A percentile compares a stretch with the other conserved stretches of the same genome.
phyloP scores from a whole-genome alignment of 2,113 vertebrate species.

The Siphamia tubifer region DNA sequence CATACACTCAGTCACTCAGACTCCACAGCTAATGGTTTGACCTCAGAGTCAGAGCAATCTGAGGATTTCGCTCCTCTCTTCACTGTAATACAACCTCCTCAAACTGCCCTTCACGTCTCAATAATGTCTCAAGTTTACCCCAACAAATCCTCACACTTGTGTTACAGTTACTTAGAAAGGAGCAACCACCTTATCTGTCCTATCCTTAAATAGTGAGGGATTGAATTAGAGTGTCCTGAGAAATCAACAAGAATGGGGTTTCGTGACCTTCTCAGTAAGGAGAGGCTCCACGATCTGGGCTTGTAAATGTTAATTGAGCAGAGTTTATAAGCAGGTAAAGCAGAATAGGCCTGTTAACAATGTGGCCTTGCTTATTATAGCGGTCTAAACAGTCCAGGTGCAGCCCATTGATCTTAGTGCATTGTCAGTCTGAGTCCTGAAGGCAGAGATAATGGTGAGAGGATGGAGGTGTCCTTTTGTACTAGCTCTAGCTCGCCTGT shows the following conservation, averaged over 20 bases:
- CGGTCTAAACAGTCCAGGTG: neutral
- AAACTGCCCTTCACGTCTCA: conserved; percentile 28
- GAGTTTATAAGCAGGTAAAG: conserved; percentile 15
- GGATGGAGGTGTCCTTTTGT: conserved; percentile 37
- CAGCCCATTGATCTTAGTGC: neutral
- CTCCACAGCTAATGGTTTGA: conserved; percentile 35
- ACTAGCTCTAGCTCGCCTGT: neutral
- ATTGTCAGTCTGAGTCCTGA: conserved; percentile 16
- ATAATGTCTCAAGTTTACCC: conserved; percentile 3
- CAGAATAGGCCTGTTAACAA: neutral
- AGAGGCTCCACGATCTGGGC: conserved; percentile 14
- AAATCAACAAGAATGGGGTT: neutral
- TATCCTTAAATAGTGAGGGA: neutral
- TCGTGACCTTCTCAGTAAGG: neutral
- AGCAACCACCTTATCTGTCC: neutral
- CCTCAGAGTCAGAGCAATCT: conserved; percentile 43
- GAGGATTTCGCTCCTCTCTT: conserved; percentile 7
- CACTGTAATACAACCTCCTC: conserved; percentile 3
- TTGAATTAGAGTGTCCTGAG: neutral
- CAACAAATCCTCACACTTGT: conserved; percentile 3
- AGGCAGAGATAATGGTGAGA: conserved; percentile 16
- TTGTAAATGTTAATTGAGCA: conserved; percentile 12
- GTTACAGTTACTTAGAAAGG: neutral
- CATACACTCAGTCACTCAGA: too few relatives aligned
- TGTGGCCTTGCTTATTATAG: conserved; percentile 7